Percentiles rank a stretch among this genome's conserved stretches.
These are phyloP conservation scores for Oncorhynchus masou DNA, from an alignment of 2,113 vertebrate genomes.

Conservation along the genomic window DNA sequence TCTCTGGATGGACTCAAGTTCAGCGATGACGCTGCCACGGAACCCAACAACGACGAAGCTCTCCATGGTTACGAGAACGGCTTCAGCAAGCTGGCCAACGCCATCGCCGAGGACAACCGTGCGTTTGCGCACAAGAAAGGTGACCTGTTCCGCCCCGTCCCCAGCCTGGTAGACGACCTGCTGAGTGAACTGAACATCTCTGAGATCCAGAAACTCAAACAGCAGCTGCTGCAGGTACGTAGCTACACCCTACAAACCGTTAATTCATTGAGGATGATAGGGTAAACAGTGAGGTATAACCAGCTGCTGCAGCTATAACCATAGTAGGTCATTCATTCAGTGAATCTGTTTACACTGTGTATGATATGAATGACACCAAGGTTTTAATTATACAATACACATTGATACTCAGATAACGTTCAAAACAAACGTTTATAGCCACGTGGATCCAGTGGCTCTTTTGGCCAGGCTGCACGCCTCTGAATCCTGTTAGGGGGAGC, in stretches of 20 bases:
- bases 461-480: not conserved
- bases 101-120: constrained; percentile 75
- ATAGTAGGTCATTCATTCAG: too few species aligned
- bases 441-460: constrained; percentile 8
- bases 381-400: too few species aligned
- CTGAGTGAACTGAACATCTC: constrained; percentile 96
- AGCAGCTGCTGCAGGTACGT: constrained; percentile 91
- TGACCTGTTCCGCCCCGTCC: constrained; percentile 80
- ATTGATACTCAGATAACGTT: too few species aligned
- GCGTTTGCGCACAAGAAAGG: constrained; percentile 81
- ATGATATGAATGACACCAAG: too few species aligned
- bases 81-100: constrained; percentile 79
- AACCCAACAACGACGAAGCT: constrained; percentile 92
- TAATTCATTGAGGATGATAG: too few species aligned
- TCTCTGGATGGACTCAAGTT: constrained; percentile 94
- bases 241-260: not conserved
- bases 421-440: too few species aligned
- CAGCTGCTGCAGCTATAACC: too few species aligned
- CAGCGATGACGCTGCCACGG: constrained; percentile 76
- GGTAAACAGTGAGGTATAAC: too few species aligned
- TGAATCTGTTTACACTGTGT: too few species aligned
- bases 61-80: constrained; percentile 85
- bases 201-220: constrained; percentile 98
- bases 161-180: constrained; percentile 94
- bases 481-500: constrained; percentile 54